A percentile compares a stretch with the other conserved stretches of the same genome.
phyloP scores from a whole-genome alignment of 2,113 vertebrate species.

The Murina feae region DNA sequence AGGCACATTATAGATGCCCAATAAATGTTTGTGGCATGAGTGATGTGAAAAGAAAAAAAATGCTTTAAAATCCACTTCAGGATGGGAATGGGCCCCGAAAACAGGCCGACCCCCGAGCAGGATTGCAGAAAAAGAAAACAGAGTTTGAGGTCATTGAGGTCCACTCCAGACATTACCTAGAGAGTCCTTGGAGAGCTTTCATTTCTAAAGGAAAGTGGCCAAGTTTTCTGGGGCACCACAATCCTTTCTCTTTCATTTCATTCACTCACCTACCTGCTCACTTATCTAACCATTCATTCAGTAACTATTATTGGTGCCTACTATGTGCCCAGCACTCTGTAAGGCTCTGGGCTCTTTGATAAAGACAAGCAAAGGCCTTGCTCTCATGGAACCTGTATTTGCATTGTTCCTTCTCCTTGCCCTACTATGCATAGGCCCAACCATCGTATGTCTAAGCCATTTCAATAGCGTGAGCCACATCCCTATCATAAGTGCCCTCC shows the following conservation, averaged over 20 bases:
- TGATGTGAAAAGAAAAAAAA: constrained; percentile 45
- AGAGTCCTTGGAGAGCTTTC: background rate
- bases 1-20: constrained; percentile 52
- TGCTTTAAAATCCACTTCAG: constrained; percentile 54
- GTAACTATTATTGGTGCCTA: background rate
- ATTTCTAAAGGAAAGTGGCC: constrained; percentile 19
- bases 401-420: background rate
- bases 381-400: background rate
- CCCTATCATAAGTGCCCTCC: background rate
- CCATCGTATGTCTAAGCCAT: background rate
- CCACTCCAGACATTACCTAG: background rate
- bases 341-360: background rate
- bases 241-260: background rate
- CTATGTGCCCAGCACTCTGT: background rate
- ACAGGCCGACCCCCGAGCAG: background rate
- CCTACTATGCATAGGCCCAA: background rate
- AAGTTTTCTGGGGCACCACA: background rate
- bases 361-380: background rate
- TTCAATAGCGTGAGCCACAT: background rate
- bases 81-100: constrained; percentile 20
- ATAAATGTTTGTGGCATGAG: constrained; percentile 57
- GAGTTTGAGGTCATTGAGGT: background rate
- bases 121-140: constrained; percentile 21
- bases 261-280: background rate
- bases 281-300: background rate